Base-by-base conservation (phyloP, 2,797 vertebrate species). In the Bufotes viridis region DNA sequence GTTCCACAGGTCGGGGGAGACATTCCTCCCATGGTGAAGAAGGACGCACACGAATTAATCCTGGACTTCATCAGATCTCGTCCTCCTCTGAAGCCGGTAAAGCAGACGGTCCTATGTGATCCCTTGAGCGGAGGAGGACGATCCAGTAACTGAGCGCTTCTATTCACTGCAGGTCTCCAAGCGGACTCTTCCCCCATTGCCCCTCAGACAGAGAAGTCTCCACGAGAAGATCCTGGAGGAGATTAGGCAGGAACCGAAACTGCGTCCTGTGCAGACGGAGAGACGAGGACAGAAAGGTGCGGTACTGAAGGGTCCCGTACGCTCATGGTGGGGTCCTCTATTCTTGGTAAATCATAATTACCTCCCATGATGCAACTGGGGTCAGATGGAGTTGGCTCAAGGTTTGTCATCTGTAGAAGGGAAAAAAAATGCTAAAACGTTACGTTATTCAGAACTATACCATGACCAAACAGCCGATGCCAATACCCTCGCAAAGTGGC, bases 21-120 rank as follows among this genome's bases (percentile, higher is more conserved):
- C 90, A 97, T 99, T 85, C 97, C 97, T 0, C 96, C 96, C 0
- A 93, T 94, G 84, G 97, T 99, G 86, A 98, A 98, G 94, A 98
- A 96, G 87, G 96, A 97, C 0, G 98, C 98, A 13, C 97, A 99
- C 0, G 98, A 99, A 61, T 91, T 98, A 78, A 99, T 99, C 22
- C 93, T 99, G 7, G 98, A 99, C 81, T 99, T 99, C 92, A 99
- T 99, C 91, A 95, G 98, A 87, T 99, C 98, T 0, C 95, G 98
- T 86, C 98, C 98, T 1, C 98, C 98, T 0, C 95, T 99, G 51
- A 99, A 97, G 94, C 98, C 98, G 90, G 98, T 98, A 90, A 96
- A 93, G 88, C 0, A 9, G 55, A 18, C 18, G 20, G 13, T 26
- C 13, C n/a, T 55, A 29, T 22, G 17, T 4, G 9, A 2, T 12